Conservation (phyloP, 2,797 vertebrate genomes). For the Loriculus beryllinus region DNA sequence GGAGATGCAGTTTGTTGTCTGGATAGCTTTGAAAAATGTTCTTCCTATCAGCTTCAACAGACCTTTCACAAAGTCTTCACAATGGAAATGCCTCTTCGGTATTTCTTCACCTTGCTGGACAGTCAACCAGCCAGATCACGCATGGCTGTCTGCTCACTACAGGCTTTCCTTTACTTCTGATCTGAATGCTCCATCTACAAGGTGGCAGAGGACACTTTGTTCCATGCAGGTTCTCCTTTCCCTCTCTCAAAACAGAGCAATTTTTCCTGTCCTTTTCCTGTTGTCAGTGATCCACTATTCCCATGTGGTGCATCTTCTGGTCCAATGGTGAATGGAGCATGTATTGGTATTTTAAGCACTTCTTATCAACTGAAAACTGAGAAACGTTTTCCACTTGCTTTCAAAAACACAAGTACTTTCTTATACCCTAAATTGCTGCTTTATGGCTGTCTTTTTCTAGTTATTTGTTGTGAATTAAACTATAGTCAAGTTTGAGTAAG, state of each 20-base stretch:
- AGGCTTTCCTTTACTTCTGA: neutral
- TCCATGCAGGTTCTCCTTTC: neutral
- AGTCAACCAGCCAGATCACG: accelerated
- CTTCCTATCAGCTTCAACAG: neutral
- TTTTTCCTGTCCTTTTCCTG: neutral
- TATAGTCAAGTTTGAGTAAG: neutral
- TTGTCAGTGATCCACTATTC: neutral
- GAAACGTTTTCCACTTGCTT: neutral
- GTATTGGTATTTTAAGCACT: neutral
- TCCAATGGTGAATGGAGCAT: neutral
- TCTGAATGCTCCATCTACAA: neutral
- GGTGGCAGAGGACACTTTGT: neutral
- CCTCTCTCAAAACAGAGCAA: neutral
- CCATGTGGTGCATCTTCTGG: neutral
- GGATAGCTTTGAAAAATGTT: conserved; percentile 37
- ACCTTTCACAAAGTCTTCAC: conserved; percentile 17
- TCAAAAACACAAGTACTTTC: neutral
- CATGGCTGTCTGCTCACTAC: neutral
- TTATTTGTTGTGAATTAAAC: neutral
- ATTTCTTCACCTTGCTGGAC: neutral
- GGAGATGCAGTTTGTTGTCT: conserved; percentile 37
- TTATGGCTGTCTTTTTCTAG: neutral
- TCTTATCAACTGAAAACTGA: neutral
- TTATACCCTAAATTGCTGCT: neutral
- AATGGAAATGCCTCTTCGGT: conserved; percentile 19